phyloP scores from a whole-genome alignment of 1,140 invertebrate genomes.

The Bursaphelenchus mucronatus region DNA sequence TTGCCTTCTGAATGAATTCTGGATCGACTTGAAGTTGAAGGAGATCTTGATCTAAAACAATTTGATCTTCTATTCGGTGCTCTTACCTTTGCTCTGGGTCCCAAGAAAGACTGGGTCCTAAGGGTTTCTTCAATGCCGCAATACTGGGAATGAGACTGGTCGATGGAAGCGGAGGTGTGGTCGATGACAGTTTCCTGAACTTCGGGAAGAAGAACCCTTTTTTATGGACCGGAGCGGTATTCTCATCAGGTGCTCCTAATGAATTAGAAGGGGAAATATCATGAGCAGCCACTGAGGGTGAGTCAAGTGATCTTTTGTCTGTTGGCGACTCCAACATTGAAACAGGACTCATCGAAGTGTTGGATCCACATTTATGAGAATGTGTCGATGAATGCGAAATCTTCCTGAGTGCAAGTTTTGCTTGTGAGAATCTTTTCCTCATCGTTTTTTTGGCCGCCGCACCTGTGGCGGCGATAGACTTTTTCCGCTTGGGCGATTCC shows the following conservation, averaged over 20 bases:
- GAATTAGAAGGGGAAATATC: too few relatives aligned
- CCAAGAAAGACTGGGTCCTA: constrained; percentile 58
- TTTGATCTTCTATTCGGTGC: neutral
- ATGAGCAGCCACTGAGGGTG: too few relatives aligned
- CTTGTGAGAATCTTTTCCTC: constrained; percentile 39
- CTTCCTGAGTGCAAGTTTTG: constrained; percentile 43
- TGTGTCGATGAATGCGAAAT: constrained; percentile 28
- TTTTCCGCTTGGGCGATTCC: constrained; percentile 30
- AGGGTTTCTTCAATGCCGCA: constrained; percentile 38
- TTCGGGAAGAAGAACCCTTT: too few relatives aligned
- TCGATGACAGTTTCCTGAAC: too few relatives aligned
- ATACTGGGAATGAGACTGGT: constrained; percentile 11
- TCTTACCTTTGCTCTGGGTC: constrained; percentile 51
- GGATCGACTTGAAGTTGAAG: constrained; percentile 40
- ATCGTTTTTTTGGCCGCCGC: constrained; percentile 39
- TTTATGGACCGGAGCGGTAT: too few relatives aligned
- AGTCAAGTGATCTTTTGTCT: too few relatives aligned
- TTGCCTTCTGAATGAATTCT: constrained; percentile 58
- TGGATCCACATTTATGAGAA: neutral
- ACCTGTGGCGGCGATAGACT: constrained; percentile 21
- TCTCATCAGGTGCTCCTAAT: too few relatives aligned
- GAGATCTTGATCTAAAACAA: constrained; percentile 38
- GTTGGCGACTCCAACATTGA: constrained; percentile 1
- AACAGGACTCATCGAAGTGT: constrained; percentile 18
- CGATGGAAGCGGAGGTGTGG: too few relatives aligned